Evolutionary conservation across 2,888 invertebrate genomes (phyloP), one percentile per base, ranked within the genome.

Genomic region (Carabus problematicus): DNA sequence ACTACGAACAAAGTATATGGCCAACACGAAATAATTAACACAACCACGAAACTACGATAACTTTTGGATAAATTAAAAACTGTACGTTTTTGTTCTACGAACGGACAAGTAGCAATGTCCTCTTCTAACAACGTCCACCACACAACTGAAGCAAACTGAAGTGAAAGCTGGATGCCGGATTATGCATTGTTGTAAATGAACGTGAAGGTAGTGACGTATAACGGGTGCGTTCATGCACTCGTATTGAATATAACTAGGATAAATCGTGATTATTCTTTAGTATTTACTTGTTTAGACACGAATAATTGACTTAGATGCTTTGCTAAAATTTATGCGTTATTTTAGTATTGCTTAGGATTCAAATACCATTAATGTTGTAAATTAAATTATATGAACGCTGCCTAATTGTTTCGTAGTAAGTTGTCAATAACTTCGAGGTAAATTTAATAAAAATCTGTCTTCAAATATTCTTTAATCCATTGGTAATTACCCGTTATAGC

Each of bases 121-220:
- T 60, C 12, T 54, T 12, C 29, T 8, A 12, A n/a, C 67, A 58
- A 45, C 60, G 52, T 54, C 54, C 58, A 59, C 29, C 41, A 59
- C 58, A 59, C 66, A 19, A 66, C 66, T 66, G 58, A 66, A 58
- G 45, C 49, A 45, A 43, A 43, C 43, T 43, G 47, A 47, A 47
- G 12, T 9, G 12, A 47, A 47, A 47, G 16, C 12, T 47, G 47
- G n/a, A 47, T 29, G 29, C 47, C 47, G 16, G 47, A 14, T 47
- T 47, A 47, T 55, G 42, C 64, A 64, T 64, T 64, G 64, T 64
- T 64, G 64, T 55, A 64, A 64, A 64, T 64, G 52, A 63, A 63
- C 63, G 52, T 63, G 63, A 63, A 63, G 40, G n/a, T 63, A 63
- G 63, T 41, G 41, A 54, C 40, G 16, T 29, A 6, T 29, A 59